Conservation (phyloP, 2,888 invertebrate genomes). For the Tiphia femorata region DNA sequence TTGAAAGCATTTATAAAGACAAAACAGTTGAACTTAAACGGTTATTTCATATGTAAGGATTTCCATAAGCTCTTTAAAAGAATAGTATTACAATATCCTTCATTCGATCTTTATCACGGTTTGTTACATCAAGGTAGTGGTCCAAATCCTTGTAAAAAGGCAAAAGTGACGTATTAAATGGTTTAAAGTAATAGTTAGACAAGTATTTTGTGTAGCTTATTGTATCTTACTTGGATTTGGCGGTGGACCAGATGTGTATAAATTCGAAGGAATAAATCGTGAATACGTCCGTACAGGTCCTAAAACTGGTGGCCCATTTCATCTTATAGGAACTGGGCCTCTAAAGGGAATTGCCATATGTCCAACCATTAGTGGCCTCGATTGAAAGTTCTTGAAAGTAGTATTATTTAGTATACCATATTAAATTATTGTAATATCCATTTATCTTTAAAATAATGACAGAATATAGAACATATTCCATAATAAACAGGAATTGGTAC, state of each 20-base stretch:
- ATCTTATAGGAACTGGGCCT: slow-evolving; percentile 40
- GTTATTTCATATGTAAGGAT: no score
- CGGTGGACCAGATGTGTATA: slow-evolving; percentile 24
- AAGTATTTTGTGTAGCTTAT: no score
- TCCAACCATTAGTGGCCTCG: slow-evolving; percentile 50
- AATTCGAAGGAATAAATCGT: slow-evolving; percentile 42
- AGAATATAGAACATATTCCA: slow-evolving; percentile 34
- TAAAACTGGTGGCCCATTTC: slow-evolving; percentile 40
- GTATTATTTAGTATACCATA: neutral
- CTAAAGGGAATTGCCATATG: slow-evolving; percentile 47
- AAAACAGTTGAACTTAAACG: no score
- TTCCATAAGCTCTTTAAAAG: no score
- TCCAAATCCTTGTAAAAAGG: neutral
- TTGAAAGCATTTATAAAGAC: no score
- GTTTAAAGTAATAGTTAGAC: neutral
- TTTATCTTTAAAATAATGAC: neutral
- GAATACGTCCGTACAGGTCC: slow-evolving; percentile 43
- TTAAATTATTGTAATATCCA: neutral
- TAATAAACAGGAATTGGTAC: slow-evolving; percentile 51
- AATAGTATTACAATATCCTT: neutral
- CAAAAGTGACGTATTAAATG: neutral
- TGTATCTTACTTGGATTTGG: slow-evolving; percentile 36
- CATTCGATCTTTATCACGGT: neutral
- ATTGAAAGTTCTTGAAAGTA: slow-evolving; percentile 33
- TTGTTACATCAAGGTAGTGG: neutral